Percentiles rank a stretch among this genome's conserved stretches.
phyloP scores from a whole-genome alignment of 2,113 vertebrate genomes.

The Zeus faber region DNA sequence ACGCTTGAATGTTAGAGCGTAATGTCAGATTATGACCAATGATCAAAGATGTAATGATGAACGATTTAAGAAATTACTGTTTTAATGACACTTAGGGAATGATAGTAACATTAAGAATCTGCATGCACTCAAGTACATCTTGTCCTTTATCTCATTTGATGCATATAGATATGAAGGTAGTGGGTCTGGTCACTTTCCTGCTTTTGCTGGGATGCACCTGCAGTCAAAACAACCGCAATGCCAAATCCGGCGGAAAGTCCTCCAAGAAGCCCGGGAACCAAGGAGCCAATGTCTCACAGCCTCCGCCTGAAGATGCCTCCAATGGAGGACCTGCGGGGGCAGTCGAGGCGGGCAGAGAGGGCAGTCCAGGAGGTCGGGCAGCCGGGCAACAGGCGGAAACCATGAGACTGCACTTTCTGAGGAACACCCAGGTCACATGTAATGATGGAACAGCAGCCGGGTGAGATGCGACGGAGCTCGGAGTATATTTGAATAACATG shows the following conservation, averaged over 20 bases:
- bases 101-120: too few species aligned
- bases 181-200: slow-evolving; percentile 53
- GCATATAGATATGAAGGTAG: slow-evolving; percentile 64
- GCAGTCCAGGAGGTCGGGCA: slow-evolving; percentile 31
- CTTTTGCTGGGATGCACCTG: slow-evolving; percentile 61
- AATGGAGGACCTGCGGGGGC: slow-evolving; percentile 17
- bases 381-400: slow-evolving; percentile 58
- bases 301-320: slow-evolving; percentile 32
- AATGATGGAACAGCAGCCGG: slow-evolving; percentile 74
- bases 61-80: too few species aligned
- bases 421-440: slow-evolving; percentile 67
- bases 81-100: too few species aligned
- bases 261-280: slow-evolving; percentile 53
- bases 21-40: neutral
- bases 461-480: slow-evolving; percentile 41
- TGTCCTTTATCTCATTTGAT: too few species aligned
- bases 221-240: slow-evolving; percentile 65
- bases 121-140: too few species aligned
- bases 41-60: neutral
- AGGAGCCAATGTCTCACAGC: slow-evolving; percentile 39
- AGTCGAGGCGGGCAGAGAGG: slow-evolving; percentile 43
- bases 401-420: slow-evolving; percentile 78
- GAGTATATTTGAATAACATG: neutral
- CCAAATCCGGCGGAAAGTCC: slow-evolving; percentile 51
- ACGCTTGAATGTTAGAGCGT: slow-evolving; percentile 4